A percentile compares a stretch with the other conserved stretches of the same genome.
phyloP scores from a whole-genome alignment of 2,888 invertebrate species.

The Hedya salicella region DNA sequence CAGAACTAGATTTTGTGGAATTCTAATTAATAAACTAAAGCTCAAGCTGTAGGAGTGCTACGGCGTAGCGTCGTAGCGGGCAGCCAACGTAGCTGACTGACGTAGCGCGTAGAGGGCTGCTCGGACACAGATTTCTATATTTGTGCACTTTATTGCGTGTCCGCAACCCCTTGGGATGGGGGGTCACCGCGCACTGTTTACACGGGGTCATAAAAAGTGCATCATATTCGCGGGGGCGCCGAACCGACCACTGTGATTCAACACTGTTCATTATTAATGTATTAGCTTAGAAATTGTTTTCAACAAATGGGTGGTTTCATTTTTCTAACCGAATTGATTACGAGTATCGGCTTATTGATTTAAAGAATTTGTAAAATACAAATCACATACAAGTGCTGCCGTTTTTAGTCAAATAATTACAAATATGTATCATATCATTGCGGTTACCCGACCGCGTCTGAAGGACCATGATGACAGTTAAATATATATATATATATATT shows the following conservation, averaged over 20 bases:
- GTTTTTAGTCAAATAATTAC: too few species aligned
- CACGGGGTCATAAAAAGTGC: constrained; percentile 42
- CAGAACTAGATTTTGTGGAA: too few species aligned
- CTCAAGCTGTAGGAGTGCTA: constrained; percentile 10
- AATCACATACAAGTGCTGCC: too few species aligned
- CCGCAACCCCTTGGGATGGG: constrained; percentile 33
- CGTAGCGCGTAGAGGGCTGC: constrained; percentile 30
- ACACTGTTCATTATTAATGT: constrained; percentile 39
- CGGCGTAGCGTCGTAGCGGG: constrained; percentile 43
- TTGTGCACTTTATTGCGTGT: constrained; percentile 52
- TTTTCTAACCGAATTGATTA: neutral
- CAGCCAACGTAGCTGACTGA: constrained; percentile 20
- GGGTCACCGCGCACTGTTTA: constrained; percentile 46
- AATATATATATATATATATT: too few species aligned
- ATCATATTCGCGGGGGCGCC: constrained; percentile 38
- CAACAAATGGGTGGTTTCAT: constrained; percentile 32
- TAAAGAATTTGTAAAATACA: too few species aligned
- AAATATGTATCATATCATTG: too few species aligned
- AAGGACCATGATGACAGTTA: too few species aligned
- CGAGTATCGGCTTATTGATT: neutral
- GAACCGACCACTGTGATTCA: constrained; percentile 22
- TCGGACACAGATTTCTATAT: constrained; percentile 62
- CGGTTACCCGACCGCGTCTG: too few species aligned
- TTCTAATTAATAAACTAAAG: neutral
- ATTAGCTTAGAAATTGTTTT: constrained; percentile 35